Evolutionary conservation across 53 echinoderm and acorn worm species (phyloP).

Genomic region (Holothuria scabra): DNA sequence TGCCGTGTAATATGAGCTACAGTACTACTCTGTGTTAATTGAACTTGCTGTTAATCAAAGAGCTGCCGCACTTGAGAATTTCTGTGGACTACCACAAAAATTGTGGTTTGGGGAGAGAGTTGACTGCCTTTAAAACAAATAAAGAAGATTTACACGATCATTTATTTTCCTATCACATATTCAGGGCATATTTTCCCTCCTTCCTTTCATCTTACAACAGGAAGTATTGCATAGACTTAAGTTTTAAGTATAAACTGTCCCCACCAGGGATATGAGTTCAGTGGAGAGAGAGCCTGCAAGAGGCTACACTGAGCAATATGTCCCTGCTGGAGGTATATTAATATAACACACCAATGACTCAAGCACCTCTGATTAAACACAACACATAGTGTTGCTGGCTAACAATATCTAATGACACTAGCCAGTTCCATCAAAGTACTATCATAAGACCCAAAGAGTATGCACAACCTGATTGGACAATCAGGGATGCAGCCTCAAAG

Average conservation of each 20-base stretch:
- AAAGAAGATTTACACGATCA: too few relatives aligned
- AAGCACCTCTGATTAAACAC: constrained; percentile 97
- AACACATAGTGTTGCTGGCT: constrained; percentile 96
- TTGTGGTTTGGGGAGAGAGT: too few relatives aligned
- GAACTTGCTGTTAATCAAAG: too few relatives aligned
- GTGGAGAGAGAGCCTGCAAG: neutral
- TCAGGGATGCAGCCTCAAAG: neutral
- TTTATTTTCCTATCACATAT: too few relatives aligned
- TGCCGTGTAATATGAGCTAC: too few relatives aligned
- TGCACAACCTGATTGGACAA: neutral
- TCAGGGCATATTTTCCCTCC: neutral
- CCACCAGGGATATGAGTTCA: constrained; percentile 22
- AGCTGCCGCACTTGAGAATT: too few relatives aligned
- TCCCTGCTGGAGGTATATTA: constrained; percentile 81
- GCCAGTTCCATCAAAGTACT: neutral
- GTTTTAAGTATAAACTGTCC: constrained; percentile 16
- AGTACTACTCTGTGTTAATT: too few relatives aligned
- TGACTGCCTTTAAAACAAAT: too few relatives aligned
- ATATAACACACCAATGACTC: constrained; percentile 99
- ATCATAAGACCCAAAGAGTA: neutral
- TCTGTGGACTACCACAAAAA: too few relatives aligned
- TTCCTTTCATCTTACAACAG: neutral
- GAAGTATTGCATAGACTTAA: too few relatives aligned
- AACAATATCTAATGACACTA: constrained; percentile 31
- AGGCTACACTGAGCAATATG: neutral